Conservation (phyloP, 2,113 vertebrate genomes). For the Suncus etruscus region DNA sequence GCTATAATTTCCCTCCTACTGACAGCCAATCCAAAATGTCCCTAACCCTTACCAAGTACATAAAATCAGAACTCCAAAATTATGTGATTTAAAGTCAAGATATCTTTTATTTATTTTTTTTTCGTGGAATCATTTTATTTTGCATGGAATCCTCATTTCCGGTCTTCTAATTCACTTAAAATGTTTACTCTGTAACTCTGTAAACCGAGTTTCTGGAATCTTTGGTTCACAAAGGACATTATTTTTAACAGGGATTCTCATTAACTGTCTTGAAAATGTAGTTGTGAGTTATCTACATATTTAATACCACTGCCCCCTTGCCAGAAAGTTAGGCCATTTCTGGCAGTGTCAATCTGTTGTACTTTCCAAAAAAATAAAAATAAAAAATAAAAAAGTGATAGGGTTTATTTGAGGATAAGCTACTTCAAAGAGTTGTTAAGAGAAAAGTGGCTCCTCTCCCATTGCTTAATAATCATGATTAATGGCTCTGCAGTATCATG, state of each 20-base stretch:
- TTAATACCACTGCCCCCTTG: not conserved
- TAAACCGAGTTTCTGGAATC: slow-evolving; percentile 19
- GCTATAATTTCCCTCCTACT: not conserved
- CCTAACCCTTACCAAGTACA: too few species aligned
- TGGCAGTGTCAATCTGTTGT: not conserved
- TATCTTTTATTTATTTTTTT: not conserved
- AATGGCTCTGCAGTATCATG: not conserved
- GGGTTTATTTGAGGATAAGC: not conserved
- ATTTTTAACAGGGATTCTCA: not conserved
- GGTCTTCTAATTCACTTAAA: not conserved
- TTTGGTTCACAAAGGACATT: not conserved
- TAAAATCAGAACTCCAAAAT: not conserved
- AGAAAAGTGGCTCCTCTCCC: slow-evolving; percentile 19
- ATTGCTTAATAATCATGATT: slow-evolving; percentile 61
- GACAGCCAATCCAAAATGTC: not conserved
- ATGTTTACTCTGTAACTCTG: not conserved
- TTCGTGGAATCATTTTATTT: not conserved
- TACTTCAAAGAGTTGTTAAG: not conserved
- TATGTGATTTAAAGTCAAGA: not conserved
- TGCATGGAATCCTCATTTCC: not conserved
- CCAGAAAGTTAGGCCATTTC: not conserved
- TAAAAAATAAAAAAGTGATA: not conserved
- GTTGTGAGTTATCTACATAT: not conserved
- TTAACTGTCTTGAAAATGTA: not conserved
- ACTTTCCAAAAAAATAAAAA: not conserved